phyloP scores from a whole-genome alignment of 2,113 vertebrate species.

The Galeopterus variegatus region DNA sequence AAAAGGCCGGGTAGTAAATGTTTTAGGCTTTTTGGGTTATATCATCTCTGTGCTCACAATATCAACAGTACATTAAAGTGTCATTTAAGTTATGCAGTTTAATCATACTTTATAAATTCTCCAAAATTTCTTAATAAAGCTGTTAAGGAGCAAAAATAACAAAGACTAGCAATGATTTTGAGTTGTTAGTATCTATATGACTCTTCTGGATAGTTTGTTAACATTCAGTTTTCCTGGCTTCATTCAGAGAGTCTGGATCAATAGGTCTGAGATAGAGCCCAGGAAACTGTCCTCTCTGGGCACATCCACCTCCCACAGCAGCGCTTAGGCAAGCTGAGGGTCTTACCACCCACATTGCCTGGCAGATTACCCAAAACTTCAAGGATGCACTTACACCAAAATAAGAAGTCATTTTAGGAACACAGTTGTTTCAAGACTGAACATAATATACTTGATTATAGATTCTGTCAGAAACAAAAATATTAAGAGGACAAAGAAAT shows the following conservation, averaged over 20 bases:
- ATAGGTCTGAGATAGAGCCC: not conserved
- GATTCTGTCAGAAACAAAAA: not conserved
- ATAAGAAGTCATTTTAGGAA: not conserved
- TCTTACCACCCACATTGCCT: not conserved
- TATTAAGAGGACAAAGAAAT: not conserved
- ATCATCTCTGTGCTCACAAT: no score
- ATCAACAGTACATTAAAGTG: not conserved
- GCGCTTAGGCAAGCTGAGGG: not conserved
- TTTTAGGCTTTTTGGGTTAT: not conserved
- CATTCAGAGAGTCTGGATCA: not conserved
- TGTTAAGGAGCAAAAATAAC: not conserved
- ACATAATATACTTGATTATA: not conserved
- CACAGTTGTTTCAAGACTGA: not conserved
- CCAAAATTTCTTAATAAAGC: not conserved
- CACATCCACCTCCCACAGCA: not conserved
- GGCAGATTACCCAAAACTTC: not conserved
- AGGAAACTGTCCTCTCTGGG: not conserved
- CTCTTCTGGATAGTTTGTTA: not conserved
- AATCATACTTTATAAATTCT: not conserved
- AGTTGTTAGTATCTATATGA: not conserved
- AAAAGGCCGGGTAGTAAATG: not conserved
- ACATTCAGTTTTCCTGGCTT: not conserved
- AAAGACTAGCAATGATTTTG: not conserved
- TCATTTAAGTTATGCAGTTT: not conserved
- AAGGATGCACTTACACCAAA: not conserved